A percentile compares a stretch with the other conserved stretches of the same genome.
phyloP scores from a whole-genome alignment of 1,140 invertebrate genomes.

The Epicauta chinensis region DNA sequence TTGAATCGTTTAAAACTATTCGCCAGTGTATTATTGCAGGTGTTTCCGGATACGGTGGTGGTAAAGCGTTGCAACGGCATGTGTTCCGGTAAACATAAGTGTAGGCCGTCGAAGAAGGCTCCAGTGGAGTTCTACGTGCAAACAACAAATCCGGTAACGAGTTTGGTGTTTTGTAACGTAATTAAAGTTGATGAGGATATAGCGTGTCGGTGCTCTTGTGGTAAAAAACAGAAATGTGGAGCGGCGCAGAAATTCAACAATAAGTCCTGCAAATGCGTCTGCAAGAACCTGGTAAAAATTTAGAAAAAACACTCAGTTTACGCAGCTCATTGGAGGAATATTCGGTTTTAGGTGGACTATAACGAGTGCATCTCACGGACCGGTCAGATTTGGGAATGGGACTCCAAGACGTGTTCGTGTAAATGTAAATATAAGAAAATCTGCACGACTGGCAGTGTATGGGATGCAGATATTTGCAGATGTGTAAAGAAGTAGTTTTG shows the following conservation, averaged over 20 bases:
- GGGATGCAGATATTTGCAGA: slow-evolving; percentile 27
- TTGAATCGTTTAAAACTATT: background rate
- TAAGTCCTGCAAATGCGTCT: slow-evolving; percentile 28
- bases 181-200: slow-evolving; percentile 26
- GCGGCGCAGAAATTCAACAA: slow-evolving; percentile 24
- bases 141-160: slow-evolving; percentile 9
- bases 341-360: slow-evolving; percentile 18
- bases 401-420: slow-evolving; percentile 30
- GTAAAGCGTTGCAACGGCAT: slow-evolving; percentile 47
- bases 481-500: too few relatives aligned
- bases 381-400: slow-evolving; percentile 21
- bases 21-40: slow-evolving; percentile 34
- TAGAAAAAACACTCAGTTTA: background rate
- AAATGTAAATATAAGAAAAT: slow-evolving; percentile 22
- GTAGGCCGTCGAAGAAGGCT: slow-evolving; percentile 14
- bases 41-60: slow-evolving; percentile 44
- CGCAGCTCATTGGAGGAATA: too few relatives aligned
- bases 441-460: slow-evolving; percentile 30
- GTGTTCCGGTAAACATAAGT: slow-evolving; percentile 38
- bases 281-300: slow-evolving; percentile 26
- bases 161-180: slow-evolving; percentile 18
- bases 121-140: slow-evolving; percentile 22
- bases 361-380: slow-evolving; percentile 9
- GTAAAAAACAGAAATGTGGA: slow-evolving; percentile 21
- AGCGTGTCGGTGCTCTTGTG: slow-evolving; percentile 28